Percentiles rank a stretch among this genome's conserved stretches.
These are phyloP conservation scores for Elaphurus davidianus DNA, from an alignment of 2,113 vertebrate genomes.

Conservation along the genomic window DNA sequence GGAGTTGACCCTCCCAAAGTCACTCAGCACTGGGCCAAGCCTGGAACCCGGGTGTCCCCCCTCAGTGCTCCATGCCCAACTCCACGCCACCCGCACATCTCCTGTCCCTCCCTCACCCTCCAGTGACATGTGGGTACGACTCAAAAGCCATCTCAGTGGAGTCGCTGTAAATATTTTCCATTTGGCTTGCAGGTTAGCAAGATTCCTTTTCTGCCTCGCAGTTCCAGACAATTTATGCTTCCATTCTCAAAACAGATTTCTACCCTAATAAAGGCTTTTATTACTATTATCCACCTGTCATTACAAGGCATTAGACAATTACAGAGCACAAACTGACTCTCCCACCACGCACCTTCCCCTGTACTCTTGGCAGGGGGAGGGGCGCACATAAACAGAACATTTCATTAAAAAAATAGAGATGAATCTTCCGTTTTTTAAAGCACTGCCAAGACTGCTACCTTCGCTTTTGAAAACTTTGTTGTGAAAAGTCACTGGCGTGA, in stretches of 20 bases:
- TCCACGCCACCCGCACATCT: fast-evolving
- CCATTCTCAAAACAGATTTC: slow-evolving; percentile 79
- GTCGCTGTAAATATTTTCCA: slow-evolving; percentile 23
- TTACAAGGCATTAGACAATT: slow-evolving; percentile 80
- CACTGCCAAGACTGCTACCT: slow-evolving; percentile 82
- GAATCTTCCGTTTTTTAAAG: slow-evolving; percentile 62
- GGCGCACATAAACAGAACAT: slow-evolving; percentile 71
- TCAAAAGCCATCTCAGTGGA: neutral
- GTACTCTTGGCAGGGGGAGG: slow-evolving; percentile 53
- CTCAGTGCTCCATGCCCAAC: fast-evolving
- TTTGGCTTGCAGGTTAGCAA: neutral
- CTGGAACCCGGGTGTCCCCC: fast-evolving
- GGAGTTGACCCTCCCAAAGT: neutral
- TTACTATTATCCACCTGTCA: slow-evolving; percentile 83
- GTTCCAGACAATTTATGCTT: slow-evolving; percentile 76
- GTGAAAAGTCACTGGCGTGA: slow-evolving; percentile 82
- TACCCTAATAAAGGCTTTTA: slow-evolving; percentile 80
- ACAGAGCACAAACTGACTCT: slow-evolving; percentile 66
- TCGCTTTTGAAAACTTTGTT: slow-evolving; percentile 83
- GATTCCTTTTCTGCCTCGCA: neutral
- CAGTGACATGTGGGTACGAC: fast-evolving
- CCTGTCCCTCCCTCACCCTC: fast-evolving
- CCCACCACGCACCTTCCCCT: slow-evolving; percentile 65
- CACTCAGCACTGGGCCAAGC: neutral
- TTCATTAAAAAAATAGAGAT: slow-evolving; percentile 76